phyloP scores from a whole-genome alignment of 2,888 invertebrate species.

The Erebia palarica region DNA sequence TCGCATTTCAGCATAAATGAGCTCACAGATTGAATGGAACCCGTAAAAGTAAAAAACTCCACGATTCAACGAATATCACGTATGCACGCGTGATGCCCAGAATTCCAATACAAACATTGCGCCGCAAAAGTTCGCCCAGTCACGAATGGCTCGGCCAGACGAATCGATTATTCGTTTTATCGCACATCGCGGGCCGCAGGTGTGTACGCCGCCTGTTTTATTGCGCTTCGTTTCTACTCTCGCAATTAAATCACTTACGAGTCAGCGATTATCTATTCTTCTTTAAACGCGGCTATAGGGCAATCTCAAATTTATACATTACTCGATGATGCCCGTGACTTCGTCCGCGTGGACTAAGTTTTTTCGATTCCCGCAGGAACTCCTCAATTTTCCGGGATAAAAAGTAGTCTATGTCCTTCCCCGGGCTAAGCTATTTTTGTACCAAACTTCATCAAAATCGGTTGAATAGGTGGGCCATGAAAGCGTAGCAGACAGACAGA shows the following conservation, averaged over 20 bases:
- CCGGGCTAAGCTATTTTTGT: no score
- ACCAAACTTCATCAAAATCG: no score
- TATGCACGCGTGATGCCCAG: not conserved
- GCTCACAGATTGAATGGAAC: not conserved
- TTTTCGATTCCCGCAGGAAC: no score
- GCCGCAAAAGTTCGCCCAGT: conserved; percentile 61
- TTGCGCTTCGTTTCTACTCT: conserved; percentile 40
- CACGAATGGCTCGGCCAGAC: conserved; percentile 67
- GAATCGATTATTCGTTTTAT: conserved; percentile 69
- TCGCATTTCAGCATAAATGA: no score
- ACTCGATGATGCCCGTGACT: not conserved
- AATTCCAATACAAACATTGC: conserved; percentile 51
- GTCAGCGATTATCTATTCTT: conserved; percentile 21
- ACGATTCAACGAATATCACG: not conserved
- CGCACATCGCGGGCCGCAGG: conserved; percentile 58
- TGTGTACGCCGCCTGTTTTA: conserved; percentile 57
- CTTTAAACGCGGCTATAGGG: not conserved
- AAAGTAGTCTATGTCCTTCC: no score
- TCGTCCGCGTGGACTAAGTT: no score
- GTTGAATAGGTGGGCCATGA: no score
- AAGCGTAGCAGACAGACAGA: no score
- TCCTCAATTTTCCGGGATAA: no score
- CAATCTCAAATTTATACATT: not conserved
- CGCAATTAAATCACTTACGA: conserved; percentile 32
- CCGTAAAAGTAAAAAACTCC: not conserved